Conservation (phyloP, 1,140 invertebrate species). For the Mylabris phalerata region DNA sequence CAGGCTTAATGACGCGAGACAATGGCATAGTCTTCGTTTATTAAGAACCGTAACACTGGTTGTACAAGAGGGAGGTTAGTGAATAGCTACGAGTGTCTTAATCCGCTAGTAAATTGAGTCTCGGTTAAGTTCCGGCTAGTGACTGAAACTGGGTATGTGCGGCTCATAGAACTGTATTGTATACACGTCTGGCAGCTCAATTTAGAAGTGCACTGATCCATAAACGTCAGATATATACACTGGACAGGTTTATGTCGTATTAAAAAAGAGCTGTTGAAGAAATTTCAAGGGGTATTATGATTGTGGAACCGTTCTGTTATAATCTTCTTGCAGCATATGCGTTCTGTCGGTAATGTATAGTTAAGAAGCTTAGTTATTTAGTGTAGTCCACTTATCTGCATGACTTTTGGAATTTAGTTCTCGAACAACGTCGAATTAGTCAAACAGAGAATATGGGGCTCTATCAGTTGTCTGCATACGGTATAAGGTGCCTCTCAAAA, state of each 20-base stretch:
- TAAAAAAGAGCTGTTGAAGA: slow-evolving; percentile 22
- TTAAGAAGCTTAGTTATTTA: slow-evolving; percentile 19
- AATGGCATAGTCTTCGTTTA: slow-evolving; percentile 45
- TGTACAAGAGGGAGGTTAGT: slow-evolving; percentile 40
- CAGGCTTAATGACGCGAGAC: slow-evolving; percentile 42
- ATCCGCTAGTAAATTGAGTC: slow-evolving; percentile 43
- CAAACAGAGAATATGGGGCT: slow-evolving; percentile 14
- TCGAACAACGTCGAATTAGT: slow-evolving; percentile 18
- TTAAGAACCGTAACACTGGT: slow-evolving; percentile 42
- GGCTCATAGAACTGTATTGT: slow-evolving; percentile 26
- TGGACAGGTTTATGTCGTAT: slow-evolving; percentile 23
- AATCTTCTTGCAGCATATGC: slow-evolving; percentile 19
- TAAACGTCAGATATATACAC: slow-evolving; percentile 27
- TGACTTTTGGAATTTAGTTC: slow-evolving; percentile 10
- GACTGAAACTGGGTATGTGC: slow-evolving; percentile 31
- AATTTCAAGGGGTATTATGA: slow-evolving; percentile 13
- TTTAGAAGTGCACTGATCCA: slow-evolving; percentile 32
- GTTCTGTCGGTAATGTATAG: slow-evolving; percentile 11
- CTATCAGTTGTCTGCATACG: slow-evolving; percentile 14
- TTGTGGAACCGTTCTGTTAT: slow-evolving; percentile 14
- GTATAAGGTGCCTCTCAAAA: no score
- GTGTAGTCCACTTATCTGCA: slow-evolving; percentile 15
- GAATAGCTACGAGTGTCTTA: slow-evolving; percentile 43
- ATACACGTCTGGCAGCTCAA: slow-evolving; percentile 34
- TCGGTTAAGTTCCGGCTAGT: slow-evolving; percentile 38